Evolutionary conservation across 1,140 invertebrate genomes (phyloP).

Genomic region (Bombyx mandarina): DNA sequence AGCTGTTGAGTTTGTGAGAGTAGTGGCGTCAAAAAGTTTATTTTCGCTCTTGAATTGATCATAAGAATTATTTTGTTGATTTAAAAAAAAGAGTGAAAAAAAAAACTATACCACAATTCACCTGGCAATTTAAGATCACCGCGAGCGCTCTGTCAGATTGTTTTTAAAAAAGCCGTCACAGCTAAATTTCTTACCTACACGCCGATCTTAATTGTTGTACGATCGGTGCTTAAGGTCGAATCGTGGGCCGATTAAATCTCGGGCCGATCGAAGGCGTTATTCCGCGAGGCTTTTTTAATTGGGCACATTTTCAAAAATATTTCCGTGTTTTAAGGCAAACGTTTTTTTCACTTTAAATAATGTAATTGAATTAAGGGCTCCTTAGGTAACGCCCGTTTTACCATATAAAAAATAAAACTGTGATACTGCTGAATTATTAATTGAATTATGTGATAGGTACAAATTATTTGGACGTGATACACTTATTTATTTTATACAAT

Average conservation of each 20-base stretch:
- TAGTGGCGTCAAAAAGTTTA: too few relatives aligned
- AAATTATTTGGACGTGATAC: too few relatives aligned
- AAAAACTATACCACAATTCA: conserved; percentile 13
- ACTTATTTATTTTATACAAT: too few relatives aligned
- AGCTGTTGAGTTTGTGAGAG: too few relatives aligned
- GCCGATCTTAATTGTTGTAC: conserved; percentile 24
- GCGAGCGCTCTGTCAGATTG: conserved; percentile 13
- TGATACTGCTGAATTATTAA: too few relatives aligned
- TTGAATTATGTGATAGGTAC: too few relatives aligned
- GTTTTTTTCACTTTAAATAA: too few relatives aligned
- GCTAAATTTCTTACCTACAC: conserved; percentile 20
- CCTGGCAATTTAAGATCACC: conserved; percentile 15
- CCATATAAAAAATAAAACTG: too few relatives aligned
- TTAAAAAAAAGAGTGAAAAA: conserved; percentile 9
- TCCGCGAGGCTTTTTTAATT: conserved; percentile 15
- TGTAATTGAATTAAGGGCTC: too few relatives aligned
- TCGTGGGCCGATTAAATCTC: conserved; percentile 20
- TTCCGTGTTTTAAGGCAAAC: not conserved
- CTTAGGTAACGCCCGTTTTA: too few relatives aligned
- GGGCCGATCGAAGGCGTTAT: conserved; percentile 15
- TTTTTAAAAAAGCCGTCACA: conserved; percentile 22
- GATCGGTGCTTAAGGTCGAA: conserved; percentile 21
- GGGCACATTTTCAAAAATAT: not conserved
- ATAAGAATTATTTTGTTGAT: too few relatives aligned
- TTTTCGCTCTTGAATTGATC: too few relatives aligned